Evolutionary conservation across 1,140 invertebrate species (phyloP).

Genomic region (Chionoecetes opilio): DNA sequence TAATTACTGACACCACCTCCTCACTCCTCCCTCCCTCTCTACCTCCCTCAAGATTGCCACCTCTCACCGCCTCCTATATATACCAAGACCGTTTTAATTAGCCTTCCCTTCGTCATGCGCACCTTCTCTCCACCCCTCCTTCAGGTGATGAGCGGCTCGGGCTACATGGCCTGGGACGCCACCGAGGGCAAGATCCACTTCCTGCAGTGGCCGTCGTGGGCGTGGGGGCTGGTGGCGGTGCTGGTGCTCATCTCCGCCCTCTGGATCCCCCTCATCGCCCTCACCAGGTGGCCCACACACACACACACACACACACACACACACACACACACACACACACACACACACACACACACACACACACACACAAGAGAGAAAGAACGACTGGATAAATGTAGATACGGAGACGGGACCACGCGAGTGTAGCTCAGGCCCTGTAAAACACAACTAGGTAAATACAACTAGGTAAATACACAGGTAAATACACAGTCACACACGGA

Average conservation of each 20-base stretch:
- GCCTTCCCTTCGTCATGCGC: not conserved
- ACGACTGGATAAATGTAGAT: too few relatives aligned
- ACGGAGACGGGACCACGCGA: too few relatives aligned
- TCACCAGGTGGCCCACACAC: constrained; percentile 92
- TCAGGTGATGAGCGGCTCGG: constrained; percentile 88
- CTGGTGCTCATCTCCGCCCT: constrained; percentile 91
- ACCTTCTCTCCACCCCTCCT: constrained; percentile 80
- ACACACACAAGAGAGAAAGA: too few relatives aligned
- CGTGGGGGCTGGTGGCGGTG: constrained; percentile 89
- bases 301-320: too few relatives aligned
- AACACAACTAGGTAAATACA: too few relatives aligned
- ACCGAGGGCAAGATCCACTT: constrained; percentile 89
- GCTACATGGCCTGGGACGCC: constrained; percentile 93
- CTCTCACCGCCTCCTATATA: too few relatives aligned
- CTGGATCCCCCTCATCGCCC: constrained; percentile 94
- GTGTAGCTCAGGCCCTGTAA: too few relatives aligned
- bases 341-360: too few relatives aligned
- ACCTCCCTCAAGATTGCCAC: too few relatives aligned
- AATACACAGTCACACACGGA: too few relatives aligned
- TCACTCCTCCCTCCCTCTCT: not conserved
- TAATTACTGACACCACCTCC: too few relatives aligned
- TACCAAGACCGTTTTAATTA: not conserved
- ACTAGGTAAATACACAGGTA: too few relatives aligned
- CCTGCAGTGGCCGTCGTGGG: constrained; percentile 92
- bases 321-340: constrained; percentile 41